Conservation (phyloP, 2,797 vertebrate species). For the Sparus aurata region DNA sequence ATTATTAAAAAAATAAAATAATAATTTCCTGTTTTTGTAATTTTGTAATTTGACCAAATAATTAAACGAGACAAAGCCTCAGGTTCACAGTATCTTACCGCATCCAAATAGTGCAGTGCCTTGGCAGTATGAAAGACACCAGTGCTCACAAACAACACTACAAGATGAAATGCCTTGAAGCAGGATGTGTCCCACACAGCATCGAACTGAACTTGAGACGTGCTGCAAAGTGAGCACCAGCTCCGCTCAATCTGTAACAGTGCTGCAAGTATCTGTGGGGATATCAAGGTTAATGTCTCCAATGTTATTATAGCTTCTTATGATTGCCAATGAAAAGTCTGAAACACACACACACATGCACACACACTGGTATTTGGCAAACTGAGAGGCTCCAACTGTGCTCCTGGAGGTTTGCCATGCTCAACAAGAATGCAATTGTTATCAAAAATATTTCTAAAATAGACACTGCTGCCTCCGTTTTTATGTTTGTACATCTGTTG, state of each 20-base stretch:
- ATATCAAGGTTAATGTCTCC: slow-evolving; percentile 64
- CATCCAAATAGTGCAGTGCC: slow-evolving; percentile 17
- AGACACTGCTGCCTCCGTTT: background rate
- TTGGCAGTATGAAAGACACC: slow-evolving; percentile 25
- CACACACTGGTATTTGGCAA: slow-evolving; percentile 27
- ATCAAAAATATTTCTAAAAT: slow-evolving; percentile 16
- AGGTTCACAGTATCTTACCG: background rate
- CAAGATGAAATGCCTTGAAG: slow-evolving; percentile 42
- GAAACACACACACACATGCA: background rate
- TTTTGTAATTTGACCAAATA: too few relatives aligned
- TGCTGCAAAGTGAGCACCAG: slow-evolving; percentile 48
- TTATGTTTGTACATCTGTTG: background rate
- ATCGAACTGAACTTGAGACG: slow-evolving; percentile 42
- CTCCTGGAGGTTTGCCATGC: slow-evolving; percentile 30
- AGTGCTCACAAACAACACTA: slow-evolving; percentile 41
- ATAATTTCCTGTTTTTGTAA: too few relatives aligned
- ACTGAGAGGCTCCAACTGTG: slow-evolving; percentile 20
- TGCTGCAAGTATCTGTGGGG: slow-evolving; percentile 43
- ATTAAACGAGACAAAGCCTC: background rate
- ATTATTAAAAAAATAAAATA: too few relatives aligned
- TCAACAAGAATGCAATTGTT: slow-evolving; percentile 14
- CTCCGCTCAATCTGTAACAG: slow-evolving; percentile 39
- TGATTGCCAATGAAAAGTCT: slow-evolving; percentile 49
- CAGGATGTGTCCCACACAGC: slow-evolving; percentile 41
- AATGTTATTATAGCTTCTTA: slow-evolving; percentile 51